Evolutionary conservation across 2,888 invertebrate genomes (phyloP).

Genomic region (Chrysolina americana): DNA sequence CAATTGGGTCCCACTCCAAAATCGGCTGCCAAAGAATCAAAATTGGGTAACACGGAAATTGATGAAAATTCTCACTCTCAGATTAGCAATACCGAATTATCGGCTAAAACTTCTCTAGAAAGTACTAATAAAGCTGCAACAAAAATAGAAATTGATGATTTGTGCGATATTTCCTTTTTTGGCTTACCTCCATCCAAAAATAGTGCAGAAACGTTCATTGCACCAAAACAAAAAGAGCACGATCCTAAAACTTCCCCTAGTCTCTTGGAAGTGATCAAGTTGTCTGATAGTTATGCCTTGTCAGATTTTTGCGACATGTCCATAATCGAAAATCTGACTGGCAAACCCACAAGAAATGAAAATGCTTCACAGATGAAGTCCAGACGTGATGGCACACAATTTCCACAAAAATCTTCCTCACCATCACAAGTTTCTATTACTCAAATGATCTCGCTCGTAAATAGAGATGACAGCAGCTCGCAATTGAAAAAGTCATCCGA

Average conservation of each 20-base stretch:
- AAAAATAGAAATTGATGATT: conserved; percentile 39
- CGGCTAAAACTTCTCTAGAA: not conserved
- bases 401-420: not conserved
- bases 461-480: not conserved
- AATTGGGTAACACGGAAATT: not conserved
- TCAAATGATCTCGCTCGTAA: conserved; percentile 33
- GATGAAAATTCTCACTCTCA: not conserved
- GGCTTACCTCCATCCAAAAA: conserved; percentile 10
- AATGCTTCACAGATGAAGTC: not conserved
- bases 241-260: not conserved
- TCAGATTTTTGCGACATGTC: conserved; percentile 32
- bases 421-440: conserved; percentile 32
- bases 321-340: conserved; percentile 11
- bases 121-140: not conserved
- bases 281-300: conserved; percentile 24
- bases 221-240: conserved; percentile 12
- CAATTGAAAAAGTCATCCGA: not conserved
- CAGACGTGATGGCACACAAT: not conserved
- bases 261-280: conserved; percentile 9
- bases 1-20: not conserved
- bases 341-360: conserved; percentile 7
- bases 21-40: not conserved
- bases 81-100: not conserved
- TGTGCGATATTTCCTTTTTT: conserved; percentile 48
- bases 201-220: not conserved